These are phyloP conservation scores for Brachyptera putata DNA, from an alignment of 2,888 invertebrate species.

Conservation along the genomic window DNA sequence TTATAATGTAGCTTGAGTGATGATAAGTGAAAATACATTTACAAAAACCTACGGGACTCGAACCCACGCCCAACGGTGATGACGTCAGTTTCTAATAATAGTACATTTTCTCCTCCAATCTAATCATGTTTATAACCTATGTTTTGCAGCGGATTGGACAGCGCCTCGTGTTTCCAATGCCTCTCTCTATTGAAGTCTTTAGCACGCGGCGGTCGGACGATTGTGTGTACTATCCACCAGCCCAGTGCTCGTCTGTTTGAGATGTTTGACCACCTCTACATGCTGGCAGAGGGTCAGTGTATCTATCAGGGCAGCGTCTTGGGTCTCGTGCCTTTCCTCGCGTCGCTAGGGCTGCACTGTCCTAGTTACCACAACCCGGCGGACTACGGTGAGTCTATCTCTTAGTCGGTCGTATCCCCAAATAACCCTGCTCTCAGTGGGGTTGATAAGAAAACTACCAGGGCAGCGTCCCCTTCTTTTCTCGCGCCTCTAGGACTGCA, in stretches of 20 bases:
- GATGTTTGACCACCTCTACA: constrained; percentile 91
- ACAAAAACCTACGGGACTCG: too few species aligned
- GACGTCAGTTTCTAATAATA: too few species aligned
- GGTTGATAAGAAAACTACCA: too few species aligned
- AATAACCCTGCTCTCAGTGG: too few species aligned
- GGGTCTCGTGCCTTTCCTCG: constrained; percentile 82
- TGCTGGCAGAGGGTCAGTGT: constrained; percentile 88
- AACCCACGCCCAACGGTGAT: too few species aligned
- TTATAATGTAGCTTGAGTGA: too few species aligned
- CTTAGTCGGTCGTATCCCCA: too few species aligned
- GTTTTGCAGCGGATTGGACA: constrained; percentile 72
- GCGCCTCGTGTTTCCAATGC: constrained; percentile 91
- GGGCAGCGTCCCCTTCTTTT: constrained; percentile 85
- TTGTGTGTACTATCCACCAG: constrained; percentile 95
- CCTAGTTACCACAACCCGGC: constrained; percentile 96
- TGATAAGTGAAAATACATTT: too few species aligned
- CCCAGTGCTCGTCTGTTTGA: constrained; percentile 93
- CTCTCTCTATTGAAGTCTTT: constrained; percentile 82
- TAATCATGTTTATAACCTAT: too few species aligned
- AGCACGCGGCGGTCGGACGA: constrained; percentile 80
- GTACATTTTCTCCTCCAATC: too few species aligned
- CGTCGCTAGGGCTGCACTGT: constrained; percentile 79
- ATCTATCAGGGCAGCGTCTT: constrained; percentile 83
- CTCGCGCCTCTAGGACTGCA: constrained; percentile 77
- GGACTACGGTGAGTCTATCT: constrained; percentile 91